Evolutionary conservation across 2,888 invertebrate species (phyloP).

Genomic region (Ligdia adustata): DNA sequence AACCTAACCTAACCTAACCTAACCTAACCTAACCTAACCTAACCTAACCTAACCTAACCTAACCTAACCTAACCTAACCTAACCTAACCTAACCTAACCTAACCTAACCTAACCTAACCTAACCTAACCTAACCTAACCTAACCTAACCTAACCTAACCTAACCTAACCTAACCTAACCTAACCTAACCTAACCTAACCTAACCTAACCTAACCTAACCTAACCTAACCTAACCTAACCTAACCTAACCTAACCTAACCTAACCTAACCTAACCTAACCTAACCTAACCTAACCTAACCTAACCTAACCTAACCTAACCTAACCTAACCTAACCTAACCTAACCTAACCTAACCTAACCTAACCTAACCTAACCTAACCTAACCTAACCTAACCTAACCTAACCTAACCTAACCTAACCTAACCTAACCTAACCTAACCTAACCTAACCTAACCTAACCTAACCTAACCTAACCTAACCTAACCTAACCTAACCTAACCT

Average conservation of each 20-base stretch:
- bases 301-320: constrained; percentile 32
- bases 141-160: constrained; percentile 32
- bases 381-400: constrained; percentile 31
- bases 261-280: not conserved
- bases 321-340: constrained; percentile 34
- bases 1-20: constrained; percentile 32
- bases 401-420: constrained; percentile 29
- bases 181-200: constrained; percentile 25
- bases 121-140: constrained; percentile 30
- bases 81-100: constrained; percentile 22
- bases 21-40: constrained; percentile 32
- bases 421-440: constrained; percentile 24
- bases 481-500: constrained; percentile 26
- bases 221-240: constrained; percentile 11
- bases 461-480: constrained; percentile 27
- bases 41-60: constrained; percentile 29
- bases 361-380: constrained; percentile 31
- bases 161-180: constrained; percentile 28
- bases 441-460: constrained; percentile 25
- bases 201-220: constrained; percentile 14
- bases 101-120: constrained; percentile 18
- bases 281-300: constrained; percentile 28
- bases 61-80: constrained; percentile 22
- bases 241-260: constrained; percentile 7
- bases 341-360: constrained; percentile 31